A percentile compares a stretch with the other conserved stretches of the same genome.
These are phyloP conservation scores for Muscicapa comitata DNA, from an alignment of 2,797 vertebrate species.

Conservation along the genomic window DNA sequence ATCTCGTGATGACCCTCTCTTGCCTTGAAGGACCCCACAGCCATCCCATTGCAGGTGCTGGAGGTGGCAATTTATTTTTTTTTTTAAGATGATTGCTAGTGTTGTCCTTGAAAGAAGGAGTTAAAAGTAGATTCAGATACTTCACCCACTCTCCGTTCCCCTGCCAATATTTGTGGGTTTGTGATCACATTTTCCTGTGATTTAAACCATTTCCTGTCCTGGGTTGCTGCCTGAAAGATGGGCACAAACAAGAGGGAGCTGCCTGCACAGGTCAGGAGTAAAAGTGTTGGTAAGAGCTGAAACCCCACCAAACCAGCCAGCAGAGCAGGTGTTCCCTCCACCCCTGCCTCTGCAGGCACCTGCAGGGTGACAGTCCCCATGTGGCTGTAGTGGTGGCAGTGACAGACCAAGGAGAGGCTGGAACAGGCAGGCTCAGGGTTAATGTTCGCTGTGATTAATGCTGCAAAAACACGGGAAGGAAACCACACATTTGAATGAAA, in stretches of 20 bases:
- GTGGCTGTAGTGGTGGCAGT: neutral
- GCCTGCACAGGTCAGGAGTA: neutral
- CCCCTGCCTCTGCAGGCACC: neutral
- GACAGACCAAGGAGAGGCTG: neutral
- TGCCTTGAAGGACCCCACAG: neutral
- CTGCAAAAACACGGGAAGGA: slow-evolving; percentile 41
- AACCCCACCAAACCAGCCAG: neutral
- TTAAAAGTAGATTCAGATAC: slow-evolving; percentile 5
- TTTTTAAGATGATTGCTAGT: accelerated
- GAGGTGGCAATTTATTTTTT: neutral
- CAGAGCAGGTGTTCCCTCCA: neutral
- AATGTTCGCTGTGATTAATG: neutral
- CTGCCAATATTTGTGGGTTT: slow-evolving; percentile 5
- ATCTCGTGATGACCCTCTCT: accelerated
- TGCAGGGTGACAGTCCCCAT: accelerated
- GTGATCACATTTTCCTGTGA: slow-evolving; percentile 34
- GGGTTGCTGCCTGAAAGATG: neutral
- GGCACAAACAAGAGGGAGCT: neutral
- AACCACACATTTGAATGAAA: slow-evolving; percentile 40
- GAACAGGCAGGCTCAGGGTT: neutral
- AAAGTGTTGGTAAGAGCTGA: neutral
- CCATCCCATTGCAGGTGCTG: accelerated
- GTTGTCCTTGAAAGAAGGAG: neutral
- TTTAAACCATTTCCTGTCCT: slow-evolving; percentile 33
- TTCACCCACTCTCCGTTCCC: neutral